Conservation (phyloP, 2,113 vertebrate species). For the Carassius gibelio region DNA sequence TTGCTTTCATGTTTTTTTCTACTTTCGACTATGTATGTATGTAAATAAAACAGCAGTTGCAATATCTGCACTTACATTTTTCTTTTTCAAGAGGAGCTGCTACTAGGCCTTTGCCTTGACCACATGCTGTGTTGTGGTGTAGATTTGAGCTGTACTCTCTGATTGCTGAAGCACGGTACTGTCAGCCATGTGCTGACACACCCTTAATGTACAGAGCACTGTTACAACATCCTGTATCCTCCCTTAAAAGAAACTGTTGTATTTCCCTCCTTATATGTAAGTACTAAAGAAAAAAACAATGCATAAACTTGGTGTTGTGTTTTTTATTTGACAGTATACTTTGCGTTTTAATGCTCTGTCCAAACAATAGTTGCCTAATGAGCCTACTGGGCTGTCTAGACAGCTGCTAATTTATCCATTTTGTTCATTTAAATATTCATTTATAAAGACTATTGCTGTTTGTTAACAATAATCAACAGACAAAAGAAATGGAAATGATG, state of each 20-base stretch:
- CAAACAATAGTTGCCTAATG: not conserved
- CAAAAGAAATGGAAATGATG: not conserved
- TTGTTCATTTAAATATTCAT: not conserved
- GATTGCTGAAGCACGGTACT: slow-evolving; percentile 62
- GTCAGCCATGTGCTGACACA: slow-evolving; percentile 62
- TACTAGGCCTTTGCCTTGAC: slow-evolving; percentile 72
- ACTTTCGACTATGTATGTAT: slow-evolving; percentile 47
- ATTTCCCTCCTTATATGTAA: slow-evolving; percentile 79
- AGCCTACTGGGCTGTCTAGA: not conserved
- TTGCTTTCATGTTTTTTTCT: slow-evolving; percentile 41
- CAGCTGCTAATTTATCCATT: not conserved
- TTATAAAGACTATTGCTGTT: not conserved
- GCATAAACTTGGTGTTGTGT: slow-evolving; percentile 58
- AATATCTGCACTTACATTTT: slow-evolving; percentile 48
- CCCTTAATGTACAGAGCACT: slow-evolving; percentile 79
- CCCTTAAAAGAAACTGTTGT: slow-evolving; percentile 72
- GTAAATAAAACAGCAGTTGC: slow-evolving; percentile 55
- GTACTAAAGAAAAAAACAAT: slow-evolving; percentile 79
- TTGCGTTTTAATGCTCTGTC: slow-evolving; percentile 4
- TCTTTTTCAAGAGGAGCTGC: slow-evolving; percentile 66
- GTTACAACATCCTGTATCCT: slow-evolving; percentile 78
- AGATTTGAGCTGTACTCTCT: slow-evolving; percentile 62
- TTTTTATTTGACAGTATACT: slow-evolving; percentile 24
- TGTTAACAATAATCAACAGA: not conserved
- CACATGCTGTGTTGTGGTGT: slow-evolving; percentile 64